phyloP scores from a whole-genome alignment of 2,113 vertebrate species.

The Gallinago undulata region DNA sequence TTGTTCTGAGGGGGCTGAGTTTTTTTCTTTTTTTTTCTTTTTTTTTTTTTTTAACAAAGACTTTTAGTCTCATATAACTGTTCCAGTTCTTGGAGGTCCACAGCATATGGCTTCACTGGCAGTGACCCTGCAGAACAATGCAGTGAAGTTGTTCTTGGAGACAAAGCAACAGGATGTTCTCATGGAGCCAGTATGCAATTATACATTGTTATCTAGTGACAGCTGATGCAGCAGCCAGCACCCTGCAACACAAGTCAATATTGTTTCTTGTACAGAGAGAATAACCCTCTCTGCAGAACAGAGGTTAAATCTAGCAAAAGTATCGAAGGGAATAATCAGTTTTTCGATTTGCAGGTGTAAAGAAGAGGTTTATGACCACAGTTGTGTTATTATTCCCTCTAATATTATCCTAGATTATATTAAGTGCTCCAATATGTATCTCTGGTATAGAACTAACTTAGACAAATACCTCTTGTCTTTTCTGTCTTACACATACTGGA shows the following conservation, averaged over 20 bases:
- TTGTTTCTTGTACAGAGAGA: background rate
- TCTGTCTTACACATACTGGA: background rate
- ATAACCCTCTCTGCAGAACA: background rate
- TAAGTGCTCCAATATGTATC: background rate
- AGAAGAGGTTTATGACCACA: constrained; percentile 8
- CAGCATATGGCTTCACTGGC: background rate
- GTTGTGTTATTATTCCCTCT: background rate
- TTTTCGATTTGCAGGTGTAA: background rate
- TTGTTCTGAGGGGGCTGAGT: background rate
- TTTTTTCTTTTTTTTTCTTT: accelerated
- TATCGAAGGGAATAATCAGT: constrained; percentile 1
- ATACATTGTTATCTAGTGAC: constrained; percentile 22
- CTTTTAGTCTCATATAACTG: background rate
- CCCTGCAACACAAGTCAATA: background rate
- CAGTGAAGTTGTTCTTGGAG: constrained; percentile 40
- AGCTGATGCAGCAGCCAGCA: constrained; percentile 2
- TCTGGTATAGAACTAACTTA: background rate
- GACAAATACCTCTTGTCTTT: background rate
- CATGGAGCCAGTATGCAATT: constrained; percentile 37
- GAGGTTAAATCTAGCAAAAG: background rate
- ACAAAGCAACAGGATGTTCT: background rate
- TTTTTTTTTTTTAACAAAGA: background rate
- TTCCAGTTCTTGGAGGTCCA: constrained; percentile 5
- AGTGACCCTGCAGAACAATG: constrained; percentile 5
- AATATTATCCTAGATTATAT: background rate